phyloP scores from a whole-genome alignment of 1,140 invertebrate species.

The Prorops nasuta region DNA sequence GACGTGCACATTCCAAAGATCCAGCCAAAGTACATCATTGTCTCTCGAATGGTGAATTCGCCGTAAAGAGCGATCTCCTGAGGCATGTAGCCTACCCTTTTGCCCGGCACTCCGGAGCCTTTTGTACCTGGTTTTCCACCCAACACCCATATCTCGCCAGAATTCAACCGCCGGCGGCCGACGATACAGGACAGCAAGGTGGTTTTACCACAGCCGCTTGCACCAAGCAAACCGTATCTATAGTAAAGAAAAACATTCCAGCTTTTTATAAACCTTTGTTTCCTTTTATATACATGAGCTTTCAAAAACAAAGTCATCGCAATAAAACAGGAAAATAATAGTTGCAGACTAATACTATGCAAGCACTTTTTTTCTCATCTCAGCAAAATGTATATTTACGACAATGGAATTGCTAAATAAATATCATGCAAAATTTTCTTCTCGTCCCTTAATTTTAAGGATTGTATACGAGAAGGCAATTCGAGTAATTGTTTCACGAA shows the following conservation, averaged over 20 bases:
- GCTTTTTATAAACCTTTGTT: no score
- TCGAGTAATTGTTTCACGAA: no score
- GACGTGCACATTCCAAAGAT: slow-evolving; percentile 85
- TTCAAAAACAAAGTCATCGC: background rate
- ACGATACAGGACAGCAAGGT: slow-evolving; percentile 87
- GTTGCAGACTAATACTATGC: no score
- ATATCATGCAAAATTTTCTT: no score
- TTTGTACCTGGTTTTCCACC: slow-evolving; percentile 79
- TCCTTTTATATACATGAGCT: background rate
- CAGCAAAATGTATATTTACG: no score
- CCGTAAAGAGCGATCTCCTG: slow-evolving; percentile 93
- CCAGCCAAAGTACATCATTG: slow-evolving; percentile 95
- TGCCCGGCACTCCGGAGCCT: slow-evolving; percentile 83
- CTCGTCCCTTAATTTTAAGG: no score
- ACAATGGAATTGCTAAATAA: no score
- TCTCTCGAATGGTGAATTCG: slow-evolving; percentile 93
- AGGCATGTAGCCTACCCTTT: slow-evolving; percentile 80
- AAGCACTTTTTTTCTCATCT: no score
- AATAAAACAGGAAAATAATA: no score
- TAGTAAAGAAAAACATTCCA: background rate
- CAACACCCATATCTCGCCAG: slow-evolving; percentile 83
- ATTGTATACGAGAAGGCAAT: no score
- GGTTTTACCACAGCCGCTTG: slow-evolving; percentile 83
- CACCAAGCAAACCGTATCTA: slow-evolving; percentile 85
- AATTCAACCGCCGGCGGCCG: slow-evolving; percentile 75